Evolutionary conservation across 1,140 invertebrate species (phyloP), one percentile per base, ranked within the genome.

Genomic region (Listronotus bonariensis): DNA sequence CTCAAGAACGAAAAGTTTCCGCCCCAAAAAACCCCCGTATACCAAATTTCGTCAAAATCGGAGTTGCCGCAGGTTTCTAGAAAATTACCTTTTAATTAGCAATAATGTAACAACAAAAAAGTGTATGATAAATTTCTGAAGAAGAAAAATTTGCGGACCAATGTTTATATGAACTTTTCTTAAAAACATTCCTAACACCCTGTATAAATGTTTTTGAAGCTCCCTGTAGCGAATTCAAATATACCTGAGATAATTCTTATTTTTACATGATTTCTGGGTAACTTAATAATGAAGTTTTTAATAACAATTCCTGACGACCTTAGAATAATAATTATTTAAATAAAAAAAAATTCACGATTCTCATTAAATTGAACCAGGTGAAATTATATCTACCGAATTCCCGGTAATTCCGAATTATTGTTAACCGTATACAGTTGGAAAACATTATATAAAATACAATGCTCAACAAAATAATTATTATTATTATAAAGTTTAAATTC

Each of bases 231-330:
- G 14, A 49, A 32, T 31, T 9, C 1, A n/a, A 49, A 20, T 3
- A 31, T 11, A 15, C 53, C n/a, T 55, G 53, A 55, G 53, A 55
- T 55, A 55, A 55, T 55, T 55, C 15, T 41, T 55, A 55, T 55
- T 55, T 41, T 42, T 55, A 55, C 11, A 36, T 10, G 20, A 55
- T 34, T 53, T 53, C 51, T 53, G 9, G 11, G 51, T 32, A 36
- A 53, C 34, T 53, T 34, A 36, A 15, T 36, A 36, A 36, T 36
- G 8, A 36, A 36, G 8, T 10, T 36, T 34, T 36, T 36, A 36
- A 36, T 10, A 10, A 36, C 12, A 36, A 53, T 38, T 48, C 45
- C 45, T 32, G 48, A 8, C 32, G 51, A 53, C 51, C 51, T 53
- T 15, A 53, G 32, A 53, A 53, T 17, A 34, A 38, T 53, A 34